Percentiles rank a stretch among this genome's conserved stretches.
Evolutionary conservation across 2,113 vertebrate species (phyloP).

Genomic region (Diglossa brunneiventris): DNA sequence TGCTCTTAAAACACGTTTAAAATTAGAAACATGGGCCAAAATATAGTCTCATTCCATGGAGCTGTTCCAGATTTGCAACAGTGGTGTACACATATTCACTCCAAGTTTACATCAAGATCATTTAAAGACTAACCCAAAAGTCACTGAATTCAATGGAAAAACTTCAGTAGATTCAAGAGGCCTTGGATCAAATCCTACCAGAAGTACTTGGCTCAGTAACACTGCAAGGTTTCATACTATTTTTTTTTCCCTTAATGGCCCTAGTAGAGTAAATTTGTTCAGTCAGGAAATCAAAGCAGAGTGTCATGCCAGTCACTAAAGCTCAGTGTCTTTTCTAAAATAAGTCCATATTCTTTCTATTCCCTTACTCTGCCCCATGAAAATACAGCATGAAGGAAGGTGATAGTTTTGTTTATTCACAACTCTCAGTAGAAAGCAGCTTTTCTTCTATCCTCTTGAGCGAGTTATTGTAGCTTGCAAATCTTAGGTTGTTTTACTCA

Average conservation of each 20-base stretch:
- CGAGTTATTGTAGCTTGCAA: background rate
- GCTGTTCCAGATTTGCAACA: constrained; percentile 20
- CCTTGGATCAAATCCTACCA: constrained; percentile 28
- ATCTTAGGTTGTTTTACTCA: background rate
- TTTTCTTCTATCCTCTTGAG: background rate
- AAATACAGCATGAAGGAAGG: background rate
- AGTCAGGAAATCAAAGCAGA: constrained; percentile 39
- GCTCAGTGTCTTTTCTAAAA: background rate
- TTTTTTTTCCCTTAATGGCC: background rate
- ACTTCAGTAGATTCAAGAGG: constrained; percentile 1
- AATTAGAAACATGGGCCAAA: constrained; percentile 45
- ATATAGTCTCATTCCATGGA: constrained; percentile 18
- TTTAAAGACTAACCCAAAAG: constrained; percentile 37
- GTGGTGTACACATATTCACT: background rate
- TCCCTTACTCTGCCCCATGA: background rate
- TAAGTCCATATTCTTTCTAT: background rate
- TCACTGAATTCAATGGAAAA: constrained; percentile 41
- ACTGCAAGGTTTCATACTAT: background rate
- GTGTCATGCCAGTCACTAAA: constrained; percentile 13
- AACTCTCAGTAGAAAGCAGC: background rate
- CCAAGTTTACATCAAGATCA: constrained; percentile 24
- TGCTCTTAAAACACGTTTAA: constrained; percentile 36
- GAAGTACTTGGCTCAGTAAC: constrained; percentile 37
- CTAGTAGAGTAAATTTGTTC: constrained; percentile 20
- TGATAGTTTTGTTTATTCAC: background rate